Base-by-base conservation (phyloP, 2,797 vertebrate genomes). In the Corythornis leucogaster region DNA sequence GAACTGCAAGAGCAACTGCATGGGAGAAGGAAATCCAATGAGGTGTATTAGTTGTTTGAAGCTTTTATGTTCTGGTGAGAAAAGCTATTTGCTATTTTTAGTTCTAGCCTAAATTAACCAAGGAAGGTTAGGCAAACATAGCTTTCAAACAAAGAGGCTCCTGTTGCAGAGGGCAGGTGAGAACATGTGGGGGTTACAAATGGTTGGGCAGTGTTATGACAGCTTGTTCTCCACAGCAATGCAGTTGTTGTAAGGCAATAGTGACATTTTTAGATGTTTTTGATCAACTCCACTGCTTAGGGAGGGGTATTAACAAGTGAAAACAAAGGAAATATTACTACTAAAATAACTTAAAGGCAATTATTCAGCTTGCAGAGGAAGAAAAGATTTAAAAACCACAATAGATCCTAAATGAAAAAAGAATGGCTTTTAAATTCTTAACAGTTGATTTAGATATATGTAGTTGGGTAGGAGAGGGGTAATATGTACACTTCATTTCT, bases 81-180 rank as follows among this genome's bases (percentile, higher is more conserved):
- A 28, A 75, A 62, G 31, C 40, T 19, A 6, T 46, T 85, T 89
- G 46, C 79, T 91, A 14, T 78, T 92, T 93, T 90, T 83, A 55
- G 31, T 71, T 89, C n/a, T 55, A 78, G 76, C 62, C 90, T 89
- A 85, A 95, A 78, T 90, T 86, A 55, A 92, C 78, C 40, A 89
- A 85, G n/a, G 70, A 93, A 76, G 43, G 48, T 81, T 94, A 90
- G 25, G 82, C 66, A 97, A 89, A 71, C 88, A n/a, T 15, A 13
- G 64, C 87, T 91, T 87, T 94, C 33, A 83, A 80, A 96, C 92
- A 96, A 95, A 97, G 89, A 83, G 38, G n/a, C 62, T 84, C 73
- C 94, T 92, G 81, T 96, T 95, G 55, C 58, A 67, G 63, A 66
- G 54, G 93, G 63, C 95, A 94, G 94, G 95, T 96, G 92, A 95